These are phyloP conservation scores for Napeogenes sylphis DNA, from an alignment of 2,888 invertebrate species.

Conservation along the genomic window DNA sequence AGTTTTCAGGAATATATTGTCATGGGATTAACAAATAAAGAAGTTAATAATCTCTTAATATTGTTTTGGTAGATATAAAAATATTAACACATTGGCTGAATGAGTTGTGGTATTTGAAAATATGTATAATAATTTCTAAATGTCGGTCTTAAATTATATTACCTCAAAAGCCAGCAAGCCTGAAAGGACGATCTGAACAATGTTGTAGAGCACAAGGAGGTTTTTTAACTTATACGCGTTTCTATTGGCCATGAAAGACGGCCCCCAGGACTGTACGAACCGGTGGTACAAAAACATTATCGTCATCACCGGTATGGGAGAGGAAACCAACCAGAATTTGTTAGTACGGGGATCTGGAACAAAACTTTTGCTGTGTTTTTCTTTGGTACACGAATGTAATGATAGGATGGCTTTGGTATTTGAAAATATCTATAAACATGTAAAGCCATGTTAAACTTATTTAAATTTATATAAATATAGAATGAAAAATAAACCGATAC, in stretches of 20 bases:
- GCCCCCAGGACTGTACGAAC: constrained; percentile 79
- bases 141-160: constrained; percentile 21
- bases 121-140: not conserved
- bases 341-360: constrained; percentile 79
- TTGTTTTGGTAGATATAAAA: too few species aligned
- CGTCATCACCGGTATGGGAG: constrained; percentile 59
- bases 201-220: constrained; percentile 80
- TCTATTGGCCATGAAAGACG: constrained; percentile 80
- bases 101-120: too few species aligned
- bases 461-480: too few species aligned
- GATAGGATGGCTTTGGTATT: too few species aligned
- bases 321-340: constrained; percentile 70
- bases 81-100: too few species aligned
- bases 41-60: too few species aligned
- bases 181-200: constrained; percentile 77
- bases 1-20: too few species aligned
- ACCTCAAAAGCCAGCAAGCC: constrained; percentile 72
- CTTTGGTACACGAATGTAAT: not conserved
- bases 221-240: constrained; percentile 79
- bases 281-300: constrained; percentile 75
- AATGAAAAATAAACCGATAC: too few species aligned
- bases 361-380: not conserved
- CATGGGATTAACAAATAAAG: too few species aligned
- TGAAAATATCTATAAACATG: too few species aligned
- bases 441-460: too few species aligned